These are phyloP conservation scores for Periophthalmodon schlosseri DNA, from an alignment of 2,113 vertebrate genomes.

Conservation along the genomic window DNA sequence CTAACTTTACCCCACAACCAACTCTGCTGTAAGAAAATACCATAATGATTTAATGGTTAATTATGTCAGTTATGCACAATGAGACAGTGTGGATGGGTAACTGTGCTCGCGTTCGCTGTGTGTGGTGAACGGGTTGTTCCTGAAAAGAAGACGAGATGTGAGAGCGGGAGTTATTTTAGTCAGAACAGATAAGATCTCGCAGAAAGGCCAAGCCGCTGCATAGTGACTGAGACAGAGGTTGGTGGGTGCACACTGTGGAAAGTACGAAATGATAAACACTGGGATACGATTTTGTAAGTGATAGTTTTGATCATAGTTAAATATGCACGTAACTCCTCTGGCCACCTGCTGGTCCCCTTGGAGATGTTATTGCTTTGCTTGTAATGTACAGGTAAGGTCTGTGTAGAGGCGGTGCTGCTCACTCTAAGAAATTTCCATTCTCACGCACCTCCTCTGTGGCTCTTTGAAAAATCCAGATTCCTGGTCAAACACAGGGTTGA, in stretches of 20 bases:
- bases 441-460: no score
- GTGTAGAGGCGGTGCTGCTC: no score
- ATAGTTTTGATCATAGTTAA: no score
- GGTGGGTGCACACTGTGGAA: neutral
- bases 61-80: conserved; percentile 5
- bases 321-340: no score
- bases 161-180: conserved; percentile 78
- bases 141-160: conserved; percentile 82
- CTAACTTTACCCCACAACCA: neutral
- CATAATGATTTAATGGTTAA: neutral
- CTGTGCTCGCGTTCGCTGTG: neutral
- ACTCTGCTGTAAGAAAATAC: neutral
- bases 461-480: no score
- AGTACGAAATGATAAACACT: neutral
- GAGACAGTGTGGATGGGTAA: neutral
- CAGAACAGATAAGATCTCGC: conserved; percentile 40
- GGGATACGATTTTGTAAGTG: no score
- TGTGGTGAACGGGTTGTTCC: conserved; percentile 68
- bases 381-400: no score
- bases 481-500: no score
- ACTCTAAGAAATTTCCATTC: no score
- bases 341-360: no score
- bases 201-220: conserved; percentile 25
- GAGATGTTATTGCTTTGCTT: no score
- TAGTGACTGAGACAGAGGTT: neutral